Base-by-base conservation (phyloP, 2,797 vertebrate species). In the Morelia viridis region DNA sequence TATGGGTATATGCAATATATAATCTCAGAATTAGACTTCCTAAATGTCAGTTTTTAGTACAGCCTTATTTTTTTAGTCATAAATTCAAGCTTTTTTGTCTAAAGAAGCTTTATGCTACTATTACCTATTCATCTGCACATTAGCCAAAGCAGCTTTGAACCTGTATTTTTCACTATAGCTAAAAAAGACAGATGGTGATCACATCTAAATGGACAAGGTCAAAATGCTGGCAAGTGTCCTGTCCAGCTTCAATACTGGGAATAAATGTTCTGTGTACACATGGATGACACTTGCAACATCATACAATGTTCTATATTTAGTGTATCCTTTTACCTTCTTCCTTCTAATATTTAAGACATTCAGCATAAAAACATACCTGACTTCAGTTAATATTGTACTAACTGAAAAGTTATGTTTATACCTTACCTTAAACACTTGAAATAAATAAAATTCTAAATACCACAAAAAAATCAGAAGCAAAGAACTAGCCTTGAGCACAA, bases 331-430 rank as follows among this genome's bases (percentile, higher is more conserved):
- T 76, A 91, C 76, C 71, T 10, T 28, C 93, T 61, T 88, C 92
- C 87, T 90, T 90, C 93, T 94, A n/a, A 31, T 28, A 88, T 61
- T 65, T 85, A 91, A 91, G 94, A 93, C 92, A 91, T 91, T 92
- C 92, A 91, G 95, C 95, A 95, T 92, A 93, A 96, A 96, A 93
- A 92, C 91, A 80, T 28, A 90, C 95, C 19, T 41, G 93, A 96
- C 93, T 95, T 95, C 93, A 92, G 94, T 95, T 92, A 95, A 85
- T 95, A 92, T 85, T 94, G 88, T 58, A 91, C 64, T 64, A 92
- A 96, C 93, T 84, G 90, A 95, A 93, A 88, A 17, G 56, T 53
- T 96, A 96, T 95, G 95, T 96, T 96, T 95, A 96, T 94, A 95
- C 94, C 90, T 88, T 58, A 80, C 88, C 90, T 85, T 84, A 93